Evolutionary conservation across 2,888 invertebrate species (phyloP).

Genomic region (Argynnis bischoffii): DNA sequence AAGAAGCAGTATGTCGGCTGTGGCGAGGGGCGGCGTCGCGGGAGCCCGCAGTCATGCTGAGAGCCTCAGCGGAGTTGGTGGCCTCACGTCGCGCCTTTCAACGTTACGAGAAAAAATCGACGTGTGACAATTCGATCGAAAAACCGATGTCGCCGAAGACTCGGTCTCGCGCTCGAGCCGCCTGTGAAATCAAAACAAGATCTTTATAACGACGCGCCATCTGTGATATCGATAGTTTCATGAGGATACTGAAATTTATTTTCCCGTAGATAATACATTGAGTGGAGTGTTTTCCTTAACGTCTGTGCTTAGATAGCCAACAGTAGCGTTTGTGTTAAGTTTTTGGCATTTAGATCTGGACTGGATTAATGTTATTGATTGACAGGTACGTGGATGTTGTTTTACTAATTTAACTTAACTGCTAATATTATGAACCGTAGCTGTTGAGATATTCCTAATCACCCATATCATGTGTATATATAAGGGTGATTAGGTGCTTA

Average conservation of each 20-base stretch:
- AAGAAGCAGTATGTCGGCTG: slow-evolving; percentile 78
- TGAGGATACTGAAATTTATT: slow-evolving; percentile 68
- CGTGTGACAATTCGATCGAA: slow-evolving; percentile 67
- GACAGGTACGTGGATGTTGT: slow-evolving; percentile 3
- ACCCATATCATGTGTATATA: too few relatives aligned
- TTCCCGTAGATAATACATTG: slow-evolving; percentile 55
- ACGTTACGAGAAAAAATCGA: slow-evolving; percentile 69
- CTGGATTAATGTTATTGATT: slow-evolving; percentile 17
- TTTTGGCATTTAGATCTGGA: not conserved
- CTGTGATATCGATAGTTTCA: slow-evolving; percentile 69
- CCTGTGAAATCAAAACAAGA: slow-evolving; percentile 53
- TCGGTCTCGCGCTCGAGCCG: slow-evolving; percentile 47
- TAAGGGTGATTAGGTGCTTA: too few relatives aligned
- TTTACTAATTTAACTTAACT: too few relatives aligned
- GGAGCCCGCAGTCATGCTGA: slow-evolving; percentile 82
- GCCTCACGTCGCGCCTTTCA: slow-evolving; percentile 77
- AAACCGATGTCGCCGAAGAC: slow-evolving; percentile 60
- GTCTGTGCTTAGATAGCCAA: slow-evolving; percentile 47
- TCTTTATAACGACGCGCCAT: slow-evolving; percentile 72
- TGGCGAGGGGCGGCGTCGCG: slow-evolving; percentile 77
- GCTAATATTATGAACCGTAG: too few relatives aligned
- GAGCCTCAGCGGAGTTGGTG: slow-evolving; percentile 77
- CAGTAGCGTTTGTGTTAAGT: slow-evolving; percentile 37
- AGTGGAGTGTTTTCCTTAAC: slow-evolving; percentile 67
- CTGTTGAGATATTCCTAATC: too few relatives aligned